Evolutionary conservation across 2,797 vertebrate genomes (phyloP).

Genomic region (Cercopithecus diana): DNA sequence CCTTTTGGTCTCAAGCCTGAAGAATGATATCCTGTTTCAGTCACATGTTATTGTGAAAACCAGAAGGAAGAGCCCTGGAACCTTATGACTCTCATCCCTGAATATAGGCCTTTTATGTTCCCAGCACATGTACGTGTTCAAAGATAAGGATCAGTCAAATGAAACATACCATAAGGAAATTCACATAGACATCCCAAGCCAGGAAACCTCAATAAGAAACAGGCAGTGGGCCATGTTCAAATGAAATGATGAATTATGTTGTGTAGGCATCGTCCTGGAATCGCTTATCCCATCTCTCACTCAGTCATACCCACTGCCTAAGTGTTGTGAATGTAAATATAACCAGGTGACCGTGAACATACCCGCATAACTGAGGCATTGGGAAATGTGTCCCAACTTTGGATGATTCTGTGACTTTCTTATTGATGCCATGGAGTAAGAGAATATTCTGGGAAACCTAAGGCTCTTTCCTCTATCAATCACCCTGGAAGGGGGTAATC

Average conservation of each 20-base stretch:
- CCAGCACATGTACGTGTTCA: neutral
- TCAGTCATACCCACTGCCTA: neutral
- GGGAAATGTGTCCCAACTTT: neutral
- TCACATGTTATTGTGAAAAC: neutral
- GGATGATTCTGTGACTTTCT: neutral
- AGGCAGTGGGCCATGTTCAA: neutral
- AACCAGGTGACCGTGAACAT: neutral
- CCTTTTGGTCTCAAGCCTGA: neutral
- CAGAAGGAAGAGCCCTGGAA: neutral
- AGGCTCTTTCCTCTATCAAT: neutral
- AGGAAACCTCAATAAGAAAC: neutral
- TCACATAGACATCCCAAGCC: neutral
- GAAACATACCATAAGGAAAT: neutral
- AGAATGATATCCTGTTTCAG: neutral
- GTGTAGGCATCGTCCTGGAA: neutral
- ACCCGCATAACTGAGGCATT: neutral
- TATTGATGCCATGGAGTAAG: neutral
- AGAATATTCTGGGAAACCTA: neutral
- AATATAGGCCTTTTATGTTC: neutral
- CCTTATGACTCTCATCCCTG: neutral
- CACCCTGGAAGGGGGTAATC: neutral
- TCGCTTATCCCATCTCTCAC: neutral
- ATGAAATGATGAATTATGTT: neutral
- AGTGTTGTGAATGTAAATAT: neutral
- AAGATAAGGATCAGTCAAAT: neutral